A percentile compares a stretch with the other conserved stretches of the same genome.
Evolutionary conservation across 1,140 invertebrate genomes (phyloP).

Genomic region (Drosophila pallidifrons): DNA sequence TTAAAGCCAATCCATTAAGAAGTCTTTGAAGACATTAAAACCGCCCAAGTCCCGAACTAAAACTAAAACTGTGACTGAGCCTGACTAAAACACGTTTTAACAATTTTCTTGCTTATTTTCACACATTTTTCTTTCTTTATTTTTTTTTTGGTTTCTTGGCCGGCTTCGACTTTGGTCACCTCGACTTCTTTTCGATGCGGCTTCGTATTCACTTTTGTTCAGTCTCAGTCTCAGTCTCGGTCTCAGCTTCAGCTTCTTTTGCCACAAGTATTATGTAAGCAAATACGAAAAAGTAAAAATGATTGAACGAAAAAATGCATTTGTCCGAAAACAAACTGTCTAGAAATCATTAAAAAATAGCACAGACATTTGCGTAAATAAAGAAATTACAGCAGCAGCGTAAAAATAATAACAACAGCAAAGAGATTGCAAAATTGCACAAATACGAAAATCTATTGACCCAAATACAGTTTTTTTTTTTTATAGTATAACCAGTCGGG

Average conservation of each 20-base stretch:
- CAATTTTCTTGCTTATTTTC: constrained; percentile 74
- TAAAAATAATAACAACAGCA: constrained; percentile 43
- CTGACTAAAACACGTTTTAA: constrained; percentile 68
- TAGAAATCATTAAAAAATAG: constrained; percentile 81
- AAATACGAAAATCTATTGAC: constrained; percentile 77
- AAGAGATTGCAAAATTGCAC: constrained; percentile 68
- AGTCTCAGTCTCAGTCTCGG: neutral
- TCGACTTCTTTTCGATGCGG: constrained; percentile 30
- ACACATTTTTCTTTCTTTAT: constrained; percentile 14
- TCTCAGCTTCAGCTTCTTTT: constrained; percentile 43
- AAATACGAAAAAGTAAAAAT: constrained; percentile 34
- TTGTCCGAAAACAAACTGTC: constrained; percentile 31
- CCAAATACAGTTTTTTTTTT: constrained; percentile 64
- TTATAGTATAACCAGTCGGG: constrained; percentile 59
- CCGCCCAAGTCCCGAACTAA: constrained; percentile 13
- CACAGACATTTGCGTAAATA: constrained; percentile 79
- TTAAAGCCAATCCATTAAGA: constrained; percentile 69
- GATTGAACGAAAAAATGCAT: constrained; percentile 23
- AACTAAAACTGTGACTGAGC: constrained; percentile 25
- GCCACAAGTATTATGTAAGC: constrained; percentile 69
- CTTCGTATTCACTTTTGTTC: constrained; percentile 28
- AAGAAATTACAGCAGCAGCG: constrained; percentile 51
- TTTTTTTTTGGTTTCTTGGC: constrained; percentile 10
- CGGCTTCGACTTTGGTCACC: constrained; percentile 32
- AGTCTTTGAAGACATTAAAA: constrained; percentile 41